Evolutionary conservation across 2,888 invertebrate genomes (phyloP).

Genomic region (Perizoma affinitatum): DNA sequence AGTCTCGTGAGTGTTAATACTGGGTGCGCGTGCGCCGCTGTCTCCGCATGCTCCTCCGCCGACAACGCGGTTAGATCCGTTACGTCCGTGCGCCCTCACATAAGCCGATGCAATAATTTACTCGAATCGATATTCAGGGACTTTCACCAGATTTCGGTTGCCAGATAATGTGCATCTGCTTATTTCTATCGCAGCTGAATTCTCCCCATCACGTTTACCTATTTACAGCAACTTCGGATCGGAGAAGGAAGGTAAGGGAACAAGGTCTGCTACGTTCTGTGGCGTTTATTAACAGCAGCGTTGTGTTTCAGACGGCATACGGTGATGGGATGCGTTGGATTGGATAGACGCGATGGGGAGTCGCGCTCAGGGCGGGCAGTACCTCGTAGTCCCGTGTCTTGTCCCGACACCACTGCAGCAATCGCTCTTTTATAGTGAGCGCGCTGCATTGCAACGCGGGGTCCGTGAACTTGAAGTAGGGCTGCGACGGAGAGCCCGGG

Average conservation of each 20-base stretch:
- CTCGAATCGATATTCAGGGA: conserved; percentile 24
- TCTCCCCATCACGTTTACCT: conserved; percentile 44
- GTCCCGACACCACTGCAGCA: conserved; percentile 98
- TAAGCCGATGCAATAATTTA: conserved; percentile 47
- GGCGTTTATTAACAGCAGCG: conserved; percentile 17
- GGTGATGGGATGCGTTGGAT: neutral
- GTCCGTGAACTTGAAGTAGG: conserved; percentile 96
- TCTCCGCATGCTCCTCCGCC: conserved; percentile 52
- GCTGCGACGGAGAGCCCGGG: conserved; percentile 86
- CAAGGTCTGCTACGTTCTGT: conserved; percentile 2
- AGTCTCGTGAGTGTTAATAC: conserved; percentile 54
- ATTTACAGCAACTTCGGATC: conserved; percentile 7
- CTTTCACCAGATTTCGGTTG: conserved; percentile 23
- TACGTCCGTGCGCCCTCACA: conserved; percentile 46
- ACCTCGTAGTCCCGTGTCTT: conserved; percentile 99
- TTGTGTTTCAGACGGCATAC: neutral
- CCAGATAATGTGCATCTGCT: conserved; percentile 50
- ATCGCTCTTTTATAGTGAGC: conserved; percentile 97
- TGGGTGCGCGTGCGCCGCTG: conserved; percentile 51
- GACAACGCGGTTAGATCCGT: conserved; percentile 51
- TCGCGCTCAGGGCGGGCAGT: conserved; percentile 58
- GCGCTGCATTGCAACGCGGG: conserved; percentile 95
- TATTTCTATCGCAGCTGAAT: conserved; percentile 37
- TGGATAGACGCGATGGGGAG: conserved; percentile 47
- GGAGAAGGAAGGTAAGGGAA: conserved; percentile 19